phyloP scores from a whole-genome alignment of 1,140 invertebrate species.

The Drosophila carrolli region DNA sequence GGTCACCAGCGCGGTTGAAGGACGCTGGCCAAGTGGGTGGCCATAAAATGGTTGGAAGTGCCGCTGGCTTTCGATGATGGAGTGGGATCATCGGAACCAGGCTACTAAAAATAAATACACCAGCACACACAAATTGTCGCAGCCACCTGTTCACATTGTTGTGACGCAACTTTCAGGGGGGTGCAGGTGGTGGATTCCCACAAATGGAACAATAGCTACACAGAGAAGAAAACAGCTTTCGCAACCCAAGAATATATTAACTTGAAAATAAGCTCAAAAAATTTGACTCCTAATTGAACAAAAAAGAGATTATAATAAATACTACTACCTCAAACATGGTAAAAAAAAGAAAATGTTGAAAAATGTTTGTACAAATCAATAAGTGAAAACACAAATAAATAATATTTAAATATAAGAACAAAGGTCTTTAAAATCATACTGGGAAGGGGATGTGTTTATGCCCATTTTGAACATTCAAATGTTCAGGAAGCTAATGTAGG shows the following conservation, averaged over 20 bases:
- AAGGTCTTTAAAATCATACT: too few relatives aligned
- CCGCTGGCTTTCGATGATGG: conserved; percentile 31
- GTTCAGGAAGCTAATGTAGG: too few relatives aligned
- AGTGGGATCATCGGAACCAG: conserved; percentile 29
- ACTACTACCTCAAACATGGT: too few relatives aligned
- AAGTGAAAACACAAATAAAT: too few relatives aligned
- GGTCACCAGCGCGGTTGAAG: conserved; percentile 34
- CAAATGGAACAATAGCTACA: conserved; percentile 14
- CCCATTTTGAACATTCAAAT: too few relatives aligned
- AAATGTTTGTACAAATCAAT: too few relatives aligned
- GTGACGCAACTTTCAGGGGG: conserved; percentile 66
- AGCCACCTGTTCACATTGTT: conserved; percentile 82
- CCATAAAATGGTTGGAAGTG: conserved; percentile 63
- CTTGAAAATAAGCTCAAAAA: not conserved
- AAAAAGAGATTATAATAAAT: not conserved
- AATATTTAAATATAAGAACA: too few relatives aligned
- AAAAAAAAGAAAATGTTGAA: too few relatives aligned
- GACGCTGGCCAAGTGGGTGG: conserved; percentile 62
- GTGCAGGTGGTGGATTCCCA: not conserved
- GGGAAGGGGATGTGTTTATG: too few relatives aligned
- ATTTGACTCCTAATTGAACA: not conserved
- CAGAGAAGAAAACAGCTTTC: not conserved
- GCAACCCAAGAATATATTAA: conserved; percentile 2
- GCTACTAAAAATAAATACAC: conserved; percentile 80
- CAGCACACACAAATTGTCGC: conserved; percentile 78